Percentiles rank a stretch among this genome's conserved stretches.
phyloP scores from a whole-genome alignment of 2,888 invertebrate species.

The Petrolisthes manimaculis region DNA sequence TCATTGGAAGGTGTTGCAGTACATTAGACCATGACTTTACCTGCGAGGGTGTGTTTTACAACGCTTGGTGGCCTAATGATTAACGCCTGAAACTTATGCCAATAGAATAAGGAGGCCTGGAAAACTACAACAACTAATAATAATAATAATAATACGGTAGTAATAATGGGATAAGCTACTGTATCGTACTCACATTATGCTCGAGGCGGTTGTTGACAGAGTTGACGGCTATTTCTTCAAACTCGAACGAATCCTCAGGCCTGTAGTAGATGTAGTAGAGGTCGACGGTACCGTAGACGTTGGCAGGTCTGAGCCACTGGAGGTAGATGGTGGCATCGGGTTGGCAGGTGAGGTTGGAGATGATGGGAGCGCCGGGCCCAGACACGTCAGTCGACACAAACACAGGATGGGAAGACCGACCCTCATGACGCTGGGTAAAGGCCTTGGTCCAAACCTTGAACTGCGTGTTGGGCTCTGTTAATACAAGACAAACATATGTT shows the following conservation, averaged over 20 bases:
- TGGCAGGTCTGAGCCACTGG: conserved; percentile 85
- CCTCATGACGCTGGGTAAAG: conserved; percentile 81
- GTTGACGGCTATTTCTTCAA: conserved; percentile 68
- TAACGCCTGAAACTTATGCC: neutral
- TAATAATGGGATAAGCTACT: no score
- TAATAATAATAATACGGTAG: no score
- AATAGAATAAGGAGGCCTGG: neutral
- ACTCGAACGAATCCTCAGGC: conserved; percentile 70
- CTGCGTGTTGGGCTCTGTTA: conserved; percentile 83
- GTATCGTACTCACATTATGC: conserved; percentile 63
- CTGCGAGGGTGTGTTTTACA: no score
- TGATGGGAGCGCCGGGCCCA: conserved; percentile 82
- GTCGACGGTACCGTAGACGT: conserved; percentile 84
- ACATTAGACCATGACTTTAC: no score
- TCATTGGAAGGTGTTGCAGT: no score
- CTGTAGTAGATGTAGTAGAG: conserved; percentile 80
- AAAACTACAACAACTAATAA: neutral
- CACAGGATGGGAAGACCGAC: conserved; percentile 81
- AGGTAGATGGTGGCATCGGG: conserved; percentile 84
- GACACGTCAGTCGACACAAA: conserved; percentile 85
- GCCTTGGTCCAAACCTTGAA: conserved; percentile 91
- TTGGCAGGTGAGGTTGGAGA: conserved; percentile 86
- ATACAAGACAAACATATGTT: neutral
- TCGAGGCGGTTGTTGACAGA: conserved; percentile 66
- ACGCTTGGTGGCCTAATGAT: neutral